Evolutionary conservation across 1,140 invertebrate genomes (phyloP), one percentile per base, ranked within the genome.

Genomic region (Gryon sp.): DNA sequence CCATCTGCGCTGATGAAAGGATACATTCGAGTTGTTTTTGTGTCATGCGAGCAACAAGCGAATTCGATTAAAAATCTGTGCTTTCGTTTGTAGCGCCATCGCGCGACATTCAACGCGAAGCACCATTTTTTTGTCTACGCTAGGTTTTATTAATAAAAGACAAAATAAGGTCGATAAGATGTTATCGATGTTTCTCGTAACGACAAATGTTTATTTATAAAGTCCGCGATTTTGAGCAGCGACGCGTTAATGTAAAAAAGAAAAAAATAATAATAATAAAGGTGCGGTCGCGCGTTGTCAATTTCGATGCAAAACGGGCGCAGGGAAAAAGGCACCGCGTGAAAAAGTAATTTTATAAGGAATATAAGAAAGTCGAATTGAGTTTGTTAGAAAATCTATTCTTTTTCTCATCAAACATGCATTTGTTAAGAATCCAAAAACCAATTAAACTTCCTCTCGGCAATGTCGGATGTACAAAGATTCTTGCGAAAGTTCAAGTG

Each of bases 401-500:
- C 74, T 76, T 78, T 73, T 73, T 73, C 68, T 63, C 75, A 74
- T 74, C 76, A 74, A 78, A 78, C 76, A 73, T 74, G 63, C 68
- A 73, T 78, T 78, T 78, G 69, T 78, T 74, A 74, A 78, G 76
- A 78, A 65, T 74, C 63, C 59, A 65, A 78, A 70, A 78, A 78
- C 70, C 70, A 78, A 78, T 78, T 78, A 74, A 78, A 78, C 76
- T 78, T 78, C 60, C 70, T 78, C 70, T 48, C 65, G 59, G 59
- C 57, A 24, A 60, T 78, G 65, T 78, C 69, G 76, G 66, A 72
- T 62, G 60, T 78, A 69, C 69, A 66, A 66, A 75, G 65, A 80
- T 74, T 77, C 74, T 80, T 70, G 63, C 62, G 63, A 70, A 80
- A 76, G 69, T 76, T 73, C 52, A 36, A 34, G 48, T 55, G 59